Conservation (phyloP, 2,888 invertebrate genomes). For the Biston stratarius region DNA sequence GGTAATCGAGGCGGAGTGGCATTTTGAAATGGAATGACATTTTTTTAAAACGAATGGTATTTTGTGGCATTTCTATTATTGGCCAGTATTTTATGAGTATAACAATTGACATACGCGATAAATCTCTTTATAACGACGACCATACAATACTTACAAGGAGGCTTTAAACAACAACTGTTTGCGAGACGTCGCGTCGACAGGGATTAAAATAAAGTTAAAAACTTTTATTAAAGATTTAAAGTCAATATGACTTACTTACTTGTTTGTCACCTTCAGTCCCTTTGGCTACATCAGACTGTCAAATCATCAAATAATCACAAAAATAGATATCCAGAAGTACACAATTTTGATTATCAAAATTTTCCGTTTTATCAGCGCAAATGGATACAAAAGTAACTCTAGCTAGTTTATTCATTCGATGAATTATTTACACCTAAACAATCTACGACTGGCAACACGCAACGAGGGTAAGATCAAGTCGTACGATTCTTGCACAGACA, state of each 20-base stretch:
- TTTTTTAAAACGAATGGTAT: conserved; percentile 51
- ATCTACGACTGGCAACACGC: conserved; percentile 65
- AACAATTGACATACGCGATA: not conserved
- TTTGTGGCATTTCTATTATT: conserved; percentile 37
- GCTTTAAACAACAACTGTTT: no score
- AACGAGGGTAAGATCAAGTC: conserved; percentile 85
- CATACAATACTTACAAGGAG: no score
- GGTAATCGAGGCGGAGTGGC: conserved; percentile 72
- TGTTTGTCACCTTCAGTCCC: no score
- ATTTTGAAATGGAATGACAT: conserved; percentile 72
- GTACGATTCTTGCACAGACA: conserved; percentile 82
- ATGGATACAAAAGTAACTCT: conserved; percentile 51
- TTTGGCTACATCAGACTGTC: conserved; percentile 1
- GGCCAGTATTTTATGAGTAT: conserved; percentile 24
- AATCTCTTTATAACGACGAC: not conserved
- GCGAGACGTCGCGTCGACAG: no score
- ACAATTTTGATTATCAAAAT: conserved; percentile 57
- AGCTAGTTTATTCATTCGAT: conserved; percentile 59
- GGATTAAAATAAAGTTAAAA: no score
- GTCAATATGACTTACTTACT: no score
- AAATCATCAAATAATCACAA: conserved; percentile 1
- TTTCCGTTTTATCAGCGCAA: conserved; percentile 50
- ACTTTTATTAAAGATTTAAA: no score
- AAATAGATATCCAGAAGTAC: not conserved
- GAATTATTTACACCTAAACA: conserved; percentile 55